Conservation (phyloP, 2,888 invertebrate species). For the Epirrhoe alternata region DNA sequence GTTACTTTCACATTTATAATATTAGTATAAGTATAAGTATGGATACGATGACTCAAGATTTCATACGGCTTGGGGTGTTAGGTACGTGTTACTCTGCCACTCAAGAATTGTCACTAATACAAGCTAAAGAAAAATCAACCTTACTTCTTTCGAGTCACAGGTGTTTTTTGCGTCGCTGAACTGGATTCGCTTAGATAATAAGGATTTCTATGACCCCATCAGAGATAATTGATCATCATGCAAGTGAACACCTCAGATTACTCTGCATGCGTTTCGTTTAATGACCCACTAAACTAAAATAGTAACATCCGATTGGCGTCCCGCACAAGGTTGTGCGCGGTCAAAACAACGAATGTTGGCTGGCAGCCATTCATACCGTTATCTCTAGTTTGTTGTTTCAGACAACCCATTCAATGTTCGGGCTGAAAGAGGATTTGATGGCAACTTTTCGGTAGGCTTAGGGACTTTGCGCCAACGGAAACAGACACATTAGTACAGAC, state of each 20-base stretch:
- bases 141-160: neutral
- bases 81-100: too few species aligned
- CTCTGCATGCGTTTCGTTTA: slow-evolving; percentile 59
- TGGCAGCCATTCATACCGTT: slow-evolving; percentile 53
- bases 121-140: neutral
- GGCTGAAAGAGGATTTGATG: slow-evolving; percentile 21
- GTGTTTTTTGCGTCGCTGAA: neutral
- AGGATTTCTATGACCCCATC: neutral
- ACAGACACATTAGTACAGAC: neutral
- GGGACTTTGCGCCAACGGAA: neutral
- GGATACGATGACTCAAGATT: neutral
- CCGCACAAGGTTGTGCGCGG: slow-evolving; percentile 64
- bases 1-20: too few species aligned
- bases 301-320: slow-evolving; percentile 68
- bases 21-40: too few species aligned
- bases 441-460: slow-evolving; percentile 12
- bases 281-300: slow-evolving; percentile 75
- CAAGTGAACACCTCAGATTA: slow-evolving; percentile 41
- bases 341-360: slow-evolving; percentile 53
- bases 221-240: slow-evolving; percentile 18
- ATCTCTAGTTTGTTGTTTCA: slow-evolving; percentile 35
- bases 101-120: too few species aligned
- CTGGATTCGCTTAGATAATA: neutral
- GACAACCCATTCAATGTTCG: slow-evolving; percentile 30
- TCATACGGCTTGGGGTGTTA: neutral